Conservation (phyloP, 2,113 vertebrate species). For the Turdus rufiventris region DNA sequence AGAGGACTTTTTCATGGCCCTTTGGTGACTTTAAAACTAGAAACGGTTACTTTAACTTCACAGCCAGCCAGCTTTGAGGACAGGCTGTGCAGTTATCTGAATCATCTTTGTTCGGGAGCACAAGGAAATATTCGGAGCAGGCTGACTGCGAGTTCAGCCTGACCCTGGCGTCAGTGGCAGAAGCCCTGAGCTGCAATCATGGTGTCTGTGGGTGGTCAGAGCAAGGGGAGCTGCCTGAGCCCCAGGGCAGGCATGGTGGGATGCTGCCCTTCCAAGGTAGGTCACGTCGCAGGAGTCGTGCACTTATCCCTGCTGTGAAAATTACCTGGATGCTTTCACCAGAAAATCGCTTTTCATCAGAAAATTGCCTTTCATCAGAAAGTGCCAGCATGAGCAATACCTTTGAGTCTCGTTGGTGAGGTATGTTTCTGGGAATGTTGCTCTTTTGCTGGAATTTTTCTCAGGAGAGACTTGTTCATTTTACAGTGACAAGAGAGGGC, state of each 20-base stretch:
- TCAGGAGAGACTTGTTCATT: not conserved
- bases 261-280: not conserved
- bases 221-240: fast-evolving
- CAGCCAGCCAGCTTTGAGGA: not conserved
- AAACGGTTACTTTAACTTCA: not conserved
- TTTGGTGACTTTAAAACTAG: not conserved
- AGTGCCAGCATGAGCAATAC: not conserved
- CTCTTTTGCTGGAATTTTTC: not conserved
- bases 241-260: not conserved
- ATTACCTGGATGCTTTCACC: not conserved
- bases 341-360: not conserved
- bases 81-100: not conserved
- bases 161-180: not conserved
- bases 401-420: not conserved
- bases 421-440: not conserved
- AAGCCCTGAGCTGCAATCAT: not conserved
- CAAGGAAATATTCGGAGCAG: not conserved
- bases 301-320: not conserved
- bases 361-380: not conserved
- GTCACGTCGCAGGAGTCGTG: fast-evolving
- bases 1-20: not conserved
- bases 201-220: not conserved
- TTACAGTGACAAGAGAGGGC: not conserved
- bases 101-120: not conserved
- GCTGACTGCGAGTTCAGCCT: not conserved